A percentile compares a stretch with the other conserved stretches of the same genome.
Evolutionary conservation across 2,888 invertebrate species (phyloP).

Genomic region (Drosophila mettleri): DNA sequence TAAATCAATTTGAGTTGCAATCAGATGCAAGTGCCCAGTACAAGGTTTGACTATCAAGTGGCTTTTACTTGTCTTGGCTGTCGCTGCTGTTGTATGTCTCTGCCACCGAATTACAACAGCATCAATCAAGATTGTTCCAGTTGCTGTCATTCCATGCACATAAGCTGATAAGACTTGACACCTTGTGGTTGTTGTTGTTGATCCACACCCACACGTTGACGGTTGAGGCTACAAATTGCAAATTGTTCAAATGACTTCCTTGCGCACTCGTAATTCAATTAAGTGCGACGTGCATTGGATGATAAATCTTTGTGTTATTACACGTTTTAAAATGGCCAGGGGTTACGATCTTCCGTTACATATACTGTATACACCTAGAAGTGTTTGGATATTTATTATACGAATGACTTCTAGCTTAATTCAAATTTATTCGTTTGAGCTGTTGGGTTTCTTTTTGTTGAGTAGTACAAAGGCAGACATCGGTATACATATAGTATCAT

Average conservation of each 20-base stretch:
- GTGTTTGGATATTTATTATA: neutral
- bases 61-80: constrained; percentile 17
- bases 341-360: constrained; percentile 13
- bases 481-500: neutral
- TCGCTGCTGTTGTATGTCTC: neutral
- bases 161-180: constrained; percentile 40
- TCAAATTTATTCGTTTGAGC: neutral
- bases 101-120: constrained; percentile 26
- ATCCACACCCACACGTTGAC: constrained; percentile 20
- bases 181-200: constrained; percentile 26
- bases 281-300: constrained; percentile 48
- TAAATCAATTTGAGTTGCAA: constrained; percentile 16
- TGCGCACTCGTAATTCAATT: constrained; percentile 51
- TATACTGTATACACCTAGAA: neutral
- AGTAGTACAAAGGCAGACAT: neutral
- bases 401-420: neutral
- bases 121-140: constrained; percentile 41
- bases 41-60: constrained; percentile 18
- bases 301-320: constrained; percentile 43
- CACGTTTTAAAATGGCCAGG: constrained; percentile 4
- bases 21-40: constrained; percentile 11
- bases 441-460: neutral
- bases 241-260: constrained; percentile 41
- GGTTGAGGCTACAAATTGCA: constrained; percentile 27
- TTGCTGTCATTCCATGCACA: constrained; percentile 9